Conservation (phyloP, 2,113 vertebrate species). For the Ptilorrhoa leucosticta region DNA sequence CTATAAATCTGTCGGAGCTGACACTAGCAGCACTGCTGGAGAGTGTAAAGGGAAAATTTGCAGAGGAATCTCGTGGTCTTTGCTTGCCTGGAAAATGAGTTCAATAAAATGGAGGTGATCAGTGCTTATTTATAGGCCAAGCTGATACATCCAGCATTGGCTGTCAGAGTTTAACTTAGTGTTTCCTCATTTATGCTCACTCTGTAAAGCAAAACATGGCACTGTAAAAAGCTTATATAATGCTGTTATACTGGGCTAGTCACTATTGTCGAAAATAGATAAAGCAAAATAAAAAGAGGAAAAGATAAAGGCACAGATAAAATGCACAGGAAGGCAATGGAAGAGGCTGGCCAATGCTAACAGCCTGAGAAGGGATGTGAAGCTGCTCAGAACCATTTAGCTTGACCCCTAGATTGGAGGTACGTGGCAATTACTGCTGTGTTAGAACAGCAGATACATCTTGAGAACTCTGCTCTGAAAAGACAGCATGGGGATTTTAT, state of each 20-base stretch:
- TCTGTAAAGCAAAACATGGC: constrained; percentile 48
- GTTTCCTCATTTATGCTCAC: constrained; percentile 68
- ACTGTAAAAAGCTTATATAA: constrained; percentile 38
- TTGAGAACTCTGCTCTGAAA: neutral
- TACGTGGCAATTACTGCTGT: neutral
- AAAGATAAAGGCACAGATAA: neutral
- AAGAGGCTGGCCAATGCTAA: neutral
- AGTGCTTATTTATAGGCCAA: constrained; percentile 79
- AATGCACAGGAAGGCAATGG: neutral
- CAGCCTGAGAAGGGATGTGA: neutral
- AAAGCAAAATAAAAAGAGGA: neutral
- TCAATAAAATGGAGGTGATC: constrained; percentile 80
- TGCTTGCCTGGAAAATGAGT: constrained; percentile 79
- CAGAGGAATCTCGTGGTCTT: constrained; percentile 76
- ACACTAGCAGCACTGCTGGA: constrained; percentile 69
- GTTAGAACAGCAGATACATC: neutral
- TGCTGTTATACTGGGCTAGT: constrained; percentile 37
- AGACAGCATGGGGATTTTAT: neutral
- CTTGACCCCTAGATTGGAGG: neutral
- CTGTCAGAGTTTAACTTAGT: constrained; percentile 71
- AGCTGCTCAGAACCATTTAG: neutral
- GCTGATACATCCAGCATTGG: constrained; percentile 69
- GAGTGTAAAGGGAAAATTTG: constrained; percentile 76
- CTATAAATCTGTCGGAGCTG: constrained; percentile 78
- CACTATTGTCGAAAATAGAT: neutral